Base-by-base conservation (phyloP, 2,113 vertebrate species). In the Seriola quinqueradiata region DNA sequence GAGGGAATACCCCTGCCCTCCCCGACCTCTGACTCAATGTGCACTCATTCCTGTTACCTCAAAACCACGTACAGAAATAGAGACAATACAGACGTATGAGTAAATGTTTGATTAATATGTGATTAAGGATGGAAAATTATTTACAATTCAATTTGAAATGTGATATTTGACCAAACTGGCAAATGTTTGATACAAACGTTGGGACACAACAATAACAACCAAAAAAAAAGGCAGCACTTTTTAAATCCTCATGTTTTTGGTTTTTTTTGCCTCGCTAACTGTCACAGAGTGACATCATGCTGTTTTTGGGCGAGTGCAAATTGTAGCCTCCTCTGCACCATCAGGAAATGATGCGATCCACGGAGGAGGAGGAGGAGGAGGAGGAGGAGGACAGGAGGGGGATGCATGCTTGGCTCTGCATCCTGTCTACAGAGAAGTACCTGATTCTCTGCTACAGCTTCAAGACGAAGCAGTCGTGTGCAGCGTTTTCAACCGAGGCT, bases 241-340 rank as follows among this genome's bases (percentile, higher is more conserved):
- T 21, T 21, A 52, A 59, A 75, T 61, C 32, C 68, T 69, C 21
- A 4, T 40, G 5, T 25, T 54, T 74, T 70, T n/a, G n/a, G n/a
- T n/a, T 60, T 69, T 60, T 19, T 28, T 28, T 28, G 28, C 46
- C 36, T 74, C 13, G 32, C 50, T 63, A 8, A 42, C 70, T 68
- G 75, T 77, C 34, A 84, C 42, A 57, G 36, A 21, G 40, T 70
- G 77, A 73, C 74, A 70, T 87, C 52, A 59, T 60, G 40, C 76
- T 36, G 70, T 70, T 70, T 54, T 28, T 69, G 70, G 36, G 71
- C 6, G 44, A 59, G 68, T 59, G 67, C 78, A 81, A 79, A 77
- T 69, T 17, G 70, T 17, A 75, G 71, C 89, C 79, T 85, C 83
- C 89, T 84, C 79, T 88, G 81, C 89, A 86, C 72, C 89, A 86